Evolutionary conservation across 2,113 vertebrate genomes (phyloP), one percentile per base, ranked within the genome.

Genomic region (Podilymbus podiceps): DNA sequence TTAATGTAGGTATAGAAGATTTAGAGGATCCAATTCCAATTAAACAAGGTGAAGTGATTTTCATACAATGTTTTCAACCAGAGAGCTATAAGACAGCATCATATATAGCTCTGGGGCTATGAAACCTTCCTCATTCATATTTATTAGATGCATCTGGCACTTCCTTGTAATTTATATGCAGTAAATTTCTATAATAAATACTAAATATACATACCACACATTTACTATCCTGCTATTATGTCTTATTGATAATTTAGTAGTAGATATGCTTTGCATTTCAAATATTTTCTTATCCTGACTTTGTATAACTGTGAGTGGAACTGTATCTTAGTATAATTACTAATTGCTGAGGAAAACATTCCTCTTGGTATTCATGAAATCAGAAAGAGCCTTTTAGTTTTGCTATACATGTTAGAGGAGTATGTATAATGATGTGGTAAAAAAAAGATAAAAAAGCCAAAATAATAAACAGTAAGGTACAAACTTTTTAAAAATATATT

Each of bases 131-230:
- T 94, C 67, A 92, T 77, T 86, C 59, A 80, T 93, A 87, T 93
- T 96, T 90, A 96, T 88, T 94, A 88, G 75, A 59, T 77, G 79
- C 82, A 93, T 96, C 88, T 96, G 90, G 50, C 75, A 90, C 30
- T 86, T 96, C 21, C 82, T 94, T 83, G 68, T 77, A 90, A 95
- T 94, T 95, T 93, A 84, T 88, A 90, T 88, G 79, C 75, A 80
- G n/a, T 90, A 86, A 88, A 90, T 88, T 92, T 95, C 59, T 92
- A 50, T 88, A 95, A 96, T 96, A 96, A 96, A 95, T 93, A 90
- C 85, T 77, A 90, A 95, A 94, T 95, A 93, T 93, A 93, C 92
- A 90, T 94, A 74, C 31, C 88, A 86, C 92, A 96, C 55, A 86
- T 96, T 95, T 93, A 64, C 72, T 90, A 90, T 94, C 63, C 23